Conservation (phyloP, 2,888 invertebrate genomes). For the Helleia helle region DNA sequence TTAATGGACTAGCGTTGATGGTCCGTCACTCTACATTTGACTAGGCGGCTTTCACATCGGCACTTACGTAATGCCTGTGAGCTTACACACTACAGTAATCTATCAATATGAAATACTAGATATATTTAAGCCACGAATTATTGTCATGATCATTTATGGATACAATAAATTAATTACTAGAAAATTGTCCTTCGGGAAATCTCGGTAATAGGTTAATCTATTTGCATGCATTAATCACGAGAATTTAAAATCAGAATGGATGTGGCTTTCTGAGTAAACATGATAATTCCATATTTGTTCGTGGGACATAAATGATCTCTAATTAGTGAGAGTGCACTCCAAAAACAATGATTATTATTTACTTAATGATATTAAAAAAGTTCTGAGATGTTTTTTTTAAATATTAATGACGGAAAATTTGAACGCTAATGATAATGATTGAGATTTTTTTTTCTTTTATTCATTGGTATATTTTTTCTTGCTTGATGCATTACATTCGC, state of each 20-base stretch:
- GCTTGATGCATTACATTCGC: no score
- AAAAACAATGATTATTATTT: no score
- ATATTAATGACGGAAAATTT: no score
- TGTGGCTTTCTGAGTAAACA: not conserved
- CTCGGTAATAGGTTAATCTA: slow-evolving; percentile 7
- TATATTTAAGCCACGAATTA: slow-evolving; percentile 5
- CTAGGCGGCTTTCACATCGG: slow-evolving; percentile 62
- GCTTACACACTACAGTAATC: slow-evolving; percentile 32
- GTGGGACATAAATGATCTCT: no score
- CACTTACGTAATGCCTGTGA: slow-evolving; percentile 43
- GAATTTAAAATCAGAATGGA: not conserved
- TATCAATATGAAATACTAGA: slow-evolving; percentile 23
- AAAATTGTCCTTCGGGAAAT: slow-evolving; percentile 6
- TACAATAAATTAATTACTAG: slow-evolving; percentile 7
- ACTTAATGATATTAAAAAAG: no score
- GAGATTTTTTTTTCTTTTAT: no score
- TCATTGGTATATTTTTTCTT: no score
- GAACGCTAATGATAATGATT: no score
- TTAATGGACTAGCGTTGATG: slow-evolving; percentile 64
- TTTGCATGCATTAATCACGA: slow-evolving; percentile 7
- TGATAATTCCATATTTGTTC: no score
- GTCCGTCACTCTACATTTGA: slow-evolving; percentile 70
- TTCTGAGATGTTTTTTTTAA: no score
- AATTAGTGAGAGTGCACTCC: no score
- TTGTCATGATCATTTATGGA: slow-evolving; percentile 9